phyloP scores from a whole-genome alignment of 2,113 vertebrate species.

The Cyprinodon variegatus region DNA sequence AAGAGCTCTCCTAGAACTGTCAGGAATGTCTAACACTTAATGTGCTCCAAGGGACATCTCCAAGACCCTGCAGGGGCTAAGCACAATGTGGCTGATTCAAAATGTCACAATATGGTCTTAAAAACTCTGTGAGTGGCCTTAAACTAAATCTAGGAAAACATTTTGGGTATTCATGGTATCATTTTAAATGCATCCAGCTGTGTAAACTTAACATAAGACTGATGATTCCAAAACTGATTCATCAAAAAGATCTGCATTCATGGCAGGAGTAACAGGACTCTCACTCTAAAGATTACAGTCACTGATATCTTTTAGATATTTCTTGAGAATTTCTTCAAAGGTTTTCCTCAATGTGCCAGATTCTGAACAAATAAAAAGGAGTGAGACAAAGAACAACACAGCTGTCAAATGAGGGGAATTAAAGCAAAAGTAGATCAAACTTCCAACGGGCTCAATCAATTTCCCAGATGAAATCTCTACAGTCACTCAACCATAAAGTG shows the following conservation, averaged over 20 bases:
- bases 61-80: background rate
- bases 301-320: constrained; percentile 5
- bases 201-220: background rate
- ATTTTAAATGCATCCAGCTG: constrained; percentile 6
- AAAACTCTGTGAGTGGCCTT: background rate
- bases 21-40: background rate
- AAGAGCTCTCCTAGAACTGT: background rate
- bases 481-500: constrained; percentile 33
- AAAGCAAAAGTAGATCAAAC: constrained; percentile 15
- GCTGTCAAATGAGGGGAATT: background rate
- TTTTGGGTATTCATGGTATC: background rate
- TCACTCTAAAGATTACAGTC: constrained; percentile 7
- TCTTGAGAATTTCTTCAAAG: constrained; percentile 2
- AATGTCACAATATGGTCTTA: background rate
- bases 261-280: constrained; percentile 11
- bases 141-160: background rate
- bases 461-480: constrained; percentile 35
- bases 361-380: constrained; percentile 6
- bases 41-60: background rate
- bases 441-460: constrained; percentile 31
- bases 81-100: background rate
- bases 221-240: constrained; percentile 1
- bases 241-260: constrained; percentile 5
- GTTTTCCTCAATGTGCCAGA: background rate
- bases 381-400: constrained; percentile 22